Evolutionary conservation across 1,140 invertebrate genomes (phyloP).

Genomic region (Cryptotermes secundus): DNA sequence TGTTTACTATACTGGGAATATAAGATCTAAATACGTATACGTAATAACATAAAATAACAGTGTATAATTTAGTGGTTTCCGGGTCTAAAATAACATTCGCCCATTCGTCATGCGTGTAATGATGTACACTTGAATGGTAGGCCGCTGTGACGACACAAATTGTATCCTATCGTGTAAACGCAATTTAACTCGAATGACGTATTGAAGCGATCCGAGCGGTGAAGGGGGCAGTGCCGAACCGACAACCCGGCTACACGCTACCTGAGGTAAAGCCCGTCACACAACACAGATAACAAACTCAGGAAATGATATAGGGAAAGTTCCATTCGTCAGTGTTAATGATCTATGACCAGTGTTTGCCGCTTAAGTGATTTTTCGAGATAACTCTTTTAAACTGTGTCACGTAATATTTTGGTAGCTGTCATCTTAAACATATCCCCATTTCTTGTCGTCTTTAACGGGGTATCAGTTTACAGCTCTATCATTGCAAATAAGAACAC

Average conservation of each 20-base stretch:
- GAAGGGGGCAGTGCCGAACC: not conserved
- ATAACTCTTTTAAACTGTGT: no score
- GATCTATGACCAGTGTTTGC: not conserved
- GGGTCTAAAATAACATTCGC: not conserved
- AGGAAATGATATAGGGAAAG: not conserved
- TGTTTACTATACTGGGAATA: not conserved
- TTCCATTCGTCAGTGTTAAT: not conserved
- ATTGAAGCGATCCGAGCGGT: not conserved
- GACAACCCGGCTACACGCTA: no score
- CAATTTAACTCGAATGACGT: not conserved
- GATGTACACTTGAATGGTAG: not conserved
- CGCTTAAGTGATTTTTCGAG: not conserved
- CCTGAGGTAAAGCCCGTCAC: not conserved
- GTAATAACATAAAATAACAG: not conserved
- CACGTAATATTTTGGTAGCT: no score
- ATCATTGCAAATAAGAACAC: no score
- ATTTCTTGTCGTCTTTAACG: no score
- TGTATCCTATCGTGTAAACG: no score
- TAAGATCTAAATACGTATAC: not conserved
- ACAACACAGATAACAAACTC: not conserved
- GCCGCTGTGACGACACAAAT: not conserved
- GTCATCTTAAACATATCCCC: no score
- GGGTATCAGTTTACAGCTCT: no score
- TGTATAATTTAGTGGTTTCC: not conserved
- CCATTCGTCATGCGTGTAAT: not conserved